Percentiles rank a stretch among this genome's conserved stretches.
Conservation (phyloP, 64 coral and sea anemone genomes). For the Orbicella faveolata region DNA sequence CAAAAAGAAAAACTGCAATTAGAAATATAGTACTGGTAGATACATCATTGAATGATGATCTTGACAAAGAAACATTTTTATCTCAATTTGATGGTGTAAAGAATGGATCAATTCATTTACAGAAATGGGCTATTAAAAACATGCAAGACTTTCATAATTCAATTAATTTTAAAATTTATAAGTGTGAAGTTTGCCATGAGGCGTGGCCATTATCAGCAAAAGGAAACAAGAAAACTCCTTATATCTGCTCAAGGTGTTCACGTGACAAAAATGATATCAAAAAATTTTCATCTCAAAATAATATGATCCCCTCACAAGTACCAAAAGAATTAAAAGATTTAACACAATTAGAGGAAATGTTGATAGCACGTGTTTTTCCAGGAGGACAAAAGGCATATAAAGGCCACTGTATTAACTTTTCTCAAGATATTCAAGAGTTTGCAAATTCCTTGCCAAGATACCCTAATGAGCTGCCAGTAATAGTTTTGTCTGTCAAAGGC, state of each 20-base stretch:
- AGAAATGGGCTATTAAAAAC: conserved; percentile 51
- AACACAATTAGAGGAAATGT: conserved; percentile 60
- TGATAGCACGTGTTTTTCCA: conserved; percentile 62
- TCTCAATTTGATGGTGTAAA: conserved; percentile 35
- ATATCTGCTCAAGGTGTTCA: conserved; percentile 59
- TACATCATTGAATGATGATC: too few relatives aligned
- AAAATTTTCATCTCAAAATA: conserved; percentile 67
- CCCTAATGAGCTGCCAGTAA: conserved; percentile 36
- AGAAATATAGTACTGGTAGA: too few relatives aligned
- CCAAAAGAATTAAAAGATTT: conserved; percentile 53
- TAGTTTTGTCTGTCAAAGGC: conserved; percentile 23
- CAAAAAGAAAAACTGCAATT: too few relatives aligned
- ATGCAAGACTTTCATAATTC: conserved; percentile 68
- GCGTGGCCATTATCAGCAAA: conserved; percentile 57
- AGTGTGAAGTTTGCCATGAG: conserved; percentile 52
- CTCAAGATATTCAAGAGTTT: conserved; percentile 36
- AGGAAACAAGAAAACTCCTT: conserved; percentile 6
- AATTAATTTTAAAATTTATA: conserved; percentile 49
- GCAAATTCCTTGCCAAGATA: conserved; percentile 48
- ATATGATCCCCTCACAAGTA: conserved; percentile 57
- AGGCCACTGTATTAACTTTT: conserved; percentile 48
- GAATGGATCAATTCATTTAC: conserved; percentile 56
- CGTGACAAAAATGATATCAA: conserved; percentile 43
- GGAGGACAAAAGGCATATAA: conserved; percentile 36
- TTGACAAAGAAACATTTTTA: conserved; percentile 52